phyloP scores from a whole-genome alignment of 2,888 invertebrate species.

The Synergus umbraculus region DNA sequence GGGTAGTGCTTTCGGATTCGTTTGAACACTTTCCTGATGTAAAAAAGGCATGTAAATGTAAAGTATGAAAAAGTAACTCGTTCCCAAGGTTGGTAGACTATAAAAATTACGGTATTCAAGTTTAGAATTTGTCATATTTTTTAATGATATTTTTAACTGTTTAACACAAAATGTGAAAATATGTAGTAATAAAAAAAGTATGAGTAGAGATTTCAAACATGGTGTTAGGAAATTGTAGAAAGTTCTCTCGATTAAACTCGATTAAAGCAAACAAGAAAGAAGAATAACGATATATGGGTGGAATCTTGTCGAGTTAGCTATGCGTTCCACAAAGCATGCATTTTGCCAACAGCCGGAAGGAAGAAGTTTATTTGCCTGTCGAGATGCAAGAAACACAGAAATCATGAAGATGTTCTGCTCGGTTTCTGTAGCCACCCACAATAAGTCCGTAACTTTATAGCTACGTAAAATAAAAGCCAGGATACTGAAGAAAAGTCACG shows the following conservation, averaged over 20 bases:
- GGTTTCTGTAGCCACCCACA: not conserved
- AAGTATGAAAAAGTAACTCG: not conserved
- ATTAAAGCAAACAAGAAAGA: conserved; percentile 21
- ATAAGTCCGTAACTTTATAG: not conserved
- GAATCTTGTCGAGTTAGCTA: conserved; percentile 17
- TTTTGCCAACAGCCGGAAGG: conserved; percentile 22
- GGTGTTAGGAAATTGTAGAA: conserved; percentile 19
- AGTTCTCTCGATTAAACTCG: conserved; percentile 25
- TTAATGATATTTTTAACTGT: not conserved
- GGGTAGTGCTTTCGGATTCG: not conserved
- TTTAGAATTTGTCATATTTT: not conserved
- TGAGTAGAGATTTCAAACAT: not conserved
- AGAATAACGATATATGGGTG: conserved; percentile 29
- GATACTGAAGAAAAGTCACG: not conserved
- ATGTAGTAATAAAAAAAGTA: not conserved
- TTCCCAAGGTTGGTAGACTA: not conserved
- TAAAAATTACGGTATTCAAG: not conserved
- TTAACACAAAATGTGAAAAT: too few relatives aligned
- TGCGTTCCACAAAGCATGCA: conserved; percentile 7
- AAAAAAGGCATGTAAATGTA: not conserved
- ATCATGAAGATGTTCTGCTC: conserved; percentile 23
- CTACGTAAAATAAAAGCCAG: not conserved
- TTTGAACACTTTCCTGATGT: not conserved
- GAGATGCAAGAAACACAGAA: conserved; percentile 34
- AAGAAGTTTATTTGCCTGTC: conserved; percentile 35